Evolutionary conservation across 64 coral and sea anemone genomes (phyloP), one percentile per base, ranked within the genome.

Genomic region (Orbicella faveolata): DNA sequence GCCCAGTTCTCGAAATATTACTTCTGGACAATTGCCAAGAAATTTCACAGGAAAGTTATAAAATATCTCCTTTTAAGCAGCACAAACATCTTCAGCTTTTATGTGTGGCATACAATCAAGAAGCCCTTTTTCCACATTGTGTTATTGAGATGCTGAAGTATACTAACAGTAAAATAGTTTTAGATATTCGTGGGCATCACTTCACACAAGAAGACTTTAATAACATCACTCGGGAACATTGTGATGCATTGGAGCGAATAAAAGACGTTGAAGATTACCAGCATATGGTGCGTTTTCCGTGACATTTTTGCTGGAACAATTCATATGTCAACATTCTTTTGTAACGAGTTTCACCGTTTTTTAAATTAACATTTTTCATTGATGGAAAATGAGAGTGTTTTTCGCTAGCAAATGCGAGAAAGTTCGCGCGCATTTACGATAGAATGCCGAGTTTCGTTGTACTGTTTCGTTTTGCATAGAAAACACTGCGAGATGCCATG

Each of bases 231-330:
- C 72, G 41, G 54, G 84, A 75, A 87, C 84, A 87, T 57, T 23
- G 26, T 12, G 84, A 87, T 75, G 84, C 70, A 75, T n/a, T 75
- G 84, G 33, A 73, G 26, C 41, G 72, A 75, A 75, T 87, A 39
- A 39, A 18, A 75, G 84, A 87, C 26, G 54, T 87, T 55, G 70
- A 87, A 26, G 44, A 87, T 87, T 87, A 87, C 33, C 10, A 53
- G 52, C 79, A 81, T 62, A 59, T 55, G 79, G 2, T 55, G 8
- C 6, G 53, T 13, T 55, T 55, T 13, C 53, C 53, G 53, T 55
- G 13, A 55, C 13, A 55, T 11, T 55, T 11, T 55, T 55, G 2
- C 7, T 55, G 13, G 9, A 55, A 39, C 37, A 39, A 39, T 39
- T 39, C 37, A 39, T 39, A 1, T 39, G 37, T 2, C 37, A 1